phyloP scores from a whole-genome alignment of 2,888 invertebrate species.

The Apamea crenata region DNA sequence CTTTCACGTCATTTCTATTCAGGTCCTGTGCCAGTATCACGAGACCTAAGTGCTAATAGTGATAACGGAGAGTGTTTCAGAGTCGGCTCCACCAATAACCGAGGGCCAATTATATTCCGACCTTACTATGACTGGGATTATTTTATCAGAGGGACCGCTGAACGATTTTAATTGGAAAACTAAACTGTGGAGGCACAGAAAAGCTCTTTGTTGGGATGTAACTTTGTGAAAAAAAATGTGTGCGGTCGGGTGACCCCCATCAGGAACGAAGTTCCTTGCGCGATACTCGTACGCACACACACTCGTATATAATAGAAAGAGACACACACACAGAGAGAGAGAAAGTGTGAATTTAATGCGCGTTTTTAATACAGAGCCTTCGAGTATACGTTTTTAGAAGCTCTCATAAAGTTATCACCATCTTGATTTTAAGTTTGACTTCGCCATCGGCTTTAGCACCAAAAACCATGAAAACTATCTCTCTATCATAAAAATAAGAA shows the following conservation, averaged over 20 bases:
- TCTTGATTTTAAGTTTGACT: not conserved
- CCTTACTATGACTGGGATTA: conserved; percentile 61
- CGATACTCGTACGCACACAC: not conserved
- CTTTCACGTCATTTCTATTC: conserved; percentile 85
- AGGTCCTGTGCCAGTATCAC: conserved; percentile 71
- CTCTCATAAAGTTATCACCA: not conserved
- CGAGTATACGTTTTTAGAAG: not conserved
- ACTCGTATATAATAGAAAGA: not conserved
- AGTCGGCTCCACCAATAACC: conserved; percentile 71
- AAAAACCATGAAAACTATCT: not conserved
- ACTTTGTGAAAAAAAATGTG: not conserved
- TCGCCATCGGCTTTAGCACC: not conserved
- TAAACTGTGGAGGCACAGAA: conserved; percentile 39
- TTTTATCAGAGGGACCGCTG: conserved; percentile 48
- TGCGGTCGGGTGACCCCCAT: not conserved
- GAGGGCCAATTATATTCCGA: conserved; percentile 72
- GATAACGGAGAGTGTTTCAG: conserved; percentile 77
- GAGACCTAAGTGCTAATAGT: conserved; percentile 84
- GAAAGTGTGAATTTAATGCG: not conserved
- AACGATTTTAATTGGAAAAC: conserved; percentile 59
- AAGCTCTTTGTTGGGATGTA: conserved; percentile 20
- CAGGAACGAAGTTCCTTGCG: not conserved
- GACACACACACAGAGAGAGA: not conserved
- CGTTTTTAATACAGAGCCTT: not conserved
- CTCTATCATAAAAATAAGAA: not conserved